Evolutionary conservation across 1,140 invertebrate species (phyloP).

Genomic region (Telenomus remus): DNA sequence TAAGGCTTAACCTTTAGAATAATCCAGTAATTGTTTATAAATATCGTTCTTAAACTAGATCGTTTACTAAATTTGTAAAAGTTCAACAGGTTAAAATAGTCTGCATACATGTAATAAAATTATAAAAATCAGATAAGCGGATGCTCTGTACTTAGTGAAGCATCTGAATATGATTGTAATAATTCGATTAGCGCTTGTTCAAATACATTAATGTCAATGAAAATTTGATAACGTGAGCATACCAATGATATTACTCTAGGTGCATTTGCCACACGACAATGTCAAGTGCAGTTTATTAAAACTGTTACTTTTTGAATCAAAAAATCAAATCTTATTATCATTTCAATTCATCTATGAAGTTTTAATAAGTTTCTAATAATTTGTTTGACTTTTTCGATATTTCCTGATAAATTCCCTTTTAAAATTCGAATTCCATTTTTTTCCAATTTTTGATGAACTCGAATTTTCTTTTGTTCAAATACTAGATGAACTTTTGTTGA

Average conservation of each 20-base stretch:
- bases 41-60: not conserved
- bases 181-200: conserved; percentile 47
- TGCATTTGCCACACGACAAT: conserved; percentile 19
- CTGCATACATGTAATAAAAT: conserved; percentile 9
- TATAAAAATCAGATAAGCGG: conserved; percentile 40
- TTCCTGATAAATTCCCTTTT: too few relatives aligned
- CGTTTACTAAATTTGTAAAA: conserved; percentile 10
- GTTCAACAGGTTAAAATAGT: conserved; percentile 39
- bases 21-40: too few relatives aligned
- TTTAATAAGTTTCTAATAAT: too few relatives aligned
- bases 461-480: too few relatives aligned
- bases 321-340: too few relatives aligned
- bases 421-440: too few relatives aligned
- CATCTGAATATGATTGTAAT: conserved; percentile 44
- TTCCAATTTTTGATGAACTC: too few relatives aligned
- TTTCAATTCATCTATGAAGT: too few relatives aligned
- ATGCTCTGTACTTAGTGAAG: conserved; percentile 40
- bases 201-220: conserved; percentile 50
- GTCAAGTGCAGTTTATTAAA: conserved; percentile 7
- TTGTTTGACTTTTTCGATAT: too few relatives aligned
- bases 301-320: too few relatives aligned
- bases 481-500: too few relatives aligned
- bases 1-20: too few relatives aligned
- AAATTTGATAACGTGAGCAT: conserved; percentile 41
- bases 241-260: conserved; percentile 27